Evolutionary conservation across 2,888 invertebrate species (phyloP), one percentile per base, ranked within the genome.

Genomic region (Acronicta psi): DNA sequence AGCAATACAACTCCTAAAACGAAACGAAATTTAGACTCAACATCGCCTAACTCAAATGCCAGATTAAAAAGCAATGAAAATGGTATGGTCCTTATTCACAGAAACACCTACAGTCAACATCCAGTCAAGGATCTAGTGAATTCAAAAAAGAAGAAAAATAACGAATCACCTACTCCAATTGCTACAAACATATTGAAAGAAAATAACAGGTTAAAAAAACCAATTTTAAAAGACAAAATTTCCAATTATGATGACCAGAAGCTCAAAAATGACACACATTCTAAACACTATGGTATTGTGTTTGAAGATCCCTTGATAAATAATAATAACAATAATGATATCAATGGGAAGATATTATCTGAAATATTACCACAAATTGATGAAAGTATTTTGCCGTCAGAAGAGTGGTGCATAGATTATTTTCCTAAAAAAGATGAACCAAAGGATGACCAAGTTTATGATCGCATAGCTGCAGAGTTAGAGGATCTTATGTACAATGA

Each of bases 401-500:
- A 87, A 31, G 90, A 91, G 25, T 94, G 94, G 94, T 84, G 83
- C 69, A 91, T 94, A 76, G 93, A 94, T 61, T 92, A 89, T 70
- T 88, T 92, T 58, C 94, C 94, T 14, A 90, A 88, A 75, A 85
- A 77, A 60, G 88, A 89, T 51, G 92, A 92, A 79, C 88, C 87
- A 1, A 92, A 89, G 67, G 88, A 92, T 80, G 94, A 94, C 73
- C 92, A 93, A 84, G 92, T 94, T 5, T 94, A 94, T 87, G 94
- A 94, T 65, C 83, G 93, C 52, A 94, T 94, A 79, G 94, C 94
- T 43, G 94, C 94, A 9, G 94, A 94, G 77, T 76, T 94, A 37
- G 94, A 94, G 81, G 93, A 92, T 70, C 83, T 94, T 52, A 94
- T 94, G 94, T 89, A 87, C 59, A 93, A 85, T 83, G 90, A 92